Evolutionary conservation across 2,797 vertebrate genomes (phyloP).

Genomic region (Intellagama lesueurii): DNA sequence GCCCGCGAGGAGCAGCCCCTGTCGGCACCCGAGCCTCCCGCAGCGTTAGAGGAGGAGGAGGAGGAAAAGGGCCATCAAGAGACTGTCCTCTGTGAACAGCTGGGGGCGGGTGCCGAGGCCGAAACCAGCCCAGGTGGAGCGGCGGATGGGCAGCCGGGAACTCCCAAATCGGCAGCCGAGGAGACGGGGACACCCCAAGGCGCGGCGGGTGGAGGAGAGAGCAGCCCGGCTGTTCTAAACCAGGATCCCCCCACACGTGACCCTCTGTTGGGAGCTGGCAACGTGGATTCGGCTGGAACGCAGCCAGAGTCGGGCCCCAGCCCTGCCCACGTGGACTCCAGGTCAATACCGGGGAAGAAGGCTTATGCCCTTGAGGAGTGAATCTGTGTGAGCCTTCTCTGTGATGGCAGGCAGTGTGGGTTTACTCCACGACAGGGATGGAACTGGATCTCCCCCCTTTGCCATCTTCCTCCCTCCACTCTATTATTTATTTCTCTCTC

Average conservation of each 20-base stretch:
- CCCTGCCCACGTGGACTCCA: constrained; percentile 28
- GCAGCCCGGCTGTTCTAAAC: background rate
- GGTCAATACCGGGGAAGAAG: constrained; percentile 53
- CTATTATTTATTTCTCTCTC: no score
- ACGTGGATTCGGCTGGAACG: background rate
- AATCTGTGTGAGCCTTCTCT: no score
- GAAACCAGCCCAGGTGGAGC: background rate
- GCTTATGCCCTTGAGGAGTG: no score
- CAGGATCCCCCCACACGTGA: background rate
- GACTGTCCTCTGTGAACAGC: background rate
- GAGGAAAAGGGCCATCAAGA: background rate
- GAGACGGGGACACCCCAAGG: constrained; percentile 3
- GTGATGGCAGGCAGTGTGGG: background rate
- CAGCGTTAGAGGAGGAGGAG: background rate
- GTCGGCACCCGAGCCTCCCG: background rate
- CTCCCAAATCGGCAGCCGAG: background rate
- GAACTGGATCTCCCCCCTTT: no score
- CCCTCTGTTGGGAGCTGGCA: background rate
- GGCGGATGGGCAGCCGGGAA: background rate
- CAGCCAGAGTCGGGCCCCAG: background rate
- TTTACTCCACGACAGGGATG: background rate
- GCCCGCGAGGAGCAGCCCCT: background rate
- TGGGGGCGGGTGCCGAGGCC: background rate
- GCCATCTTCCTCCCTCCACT: no score
- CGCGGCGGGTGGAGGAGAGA: constrained; percentile 23